Conservation (phyloP, 2,888 invertebrate species). For the Romanomermis culicivorax region DNA sequence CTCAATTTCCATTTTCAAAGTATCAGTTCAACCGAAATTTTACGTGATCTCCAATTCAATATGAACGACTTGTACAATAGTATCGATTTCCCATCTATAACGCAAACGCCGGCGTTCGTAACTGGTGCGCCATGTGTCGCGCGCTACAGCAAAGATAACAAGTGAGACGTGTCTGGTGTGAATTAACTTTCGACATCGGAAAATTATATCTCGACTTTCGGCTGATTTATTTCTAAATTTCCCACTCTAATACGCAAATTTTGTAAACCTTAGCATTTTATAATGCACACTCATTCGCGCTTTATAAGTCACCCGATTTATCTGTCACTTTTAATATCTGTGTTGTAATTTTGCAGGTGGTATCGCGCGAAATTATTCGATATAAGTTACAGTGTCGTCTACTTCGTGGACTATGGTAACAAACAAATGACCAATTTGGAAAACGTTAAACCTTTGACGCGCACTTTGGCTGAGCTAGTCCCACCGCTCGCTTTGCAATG, state of each 20-base stretch:
- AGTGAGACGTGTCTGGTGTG: too few relatives aligned
- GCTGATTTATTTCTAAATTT: too few relatives aligned
- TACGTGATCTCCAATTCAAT: neutral
- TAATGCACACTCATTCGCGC: too few relatives aligned
- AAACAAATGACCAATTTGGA: neutral
- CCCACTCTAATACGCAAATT: too few relatives aligned
- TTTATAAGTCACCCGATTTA: too few relatives aligned
- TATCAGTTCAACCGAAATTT: neutral
- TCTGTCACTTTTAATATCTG: too few relatives aligned
- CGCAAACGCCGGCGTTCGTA: neutral
- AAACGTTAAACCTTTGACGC: neutral
- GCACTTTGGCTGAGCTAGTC: neutral
- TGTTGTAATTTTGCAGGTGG: neutral
- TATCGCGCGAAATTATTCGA: neutral
- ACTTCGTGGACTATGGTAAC: slow-evolving; percentile 4
- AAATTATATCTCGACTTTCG: too few relatives aligned
- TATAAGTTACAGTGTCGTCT: neutral
- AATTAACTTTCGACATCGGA: too few relatives aligned
- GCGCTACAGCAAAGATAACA: neutral
- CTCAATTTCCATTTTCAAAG: slow-evolving; percentile 1
- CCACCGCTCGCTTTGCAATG: neutral
- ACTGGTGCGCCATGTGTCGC: slow-evolving; percentile 1
- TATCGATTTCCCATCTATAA: neutral
- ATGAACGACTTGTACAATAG: neutral
- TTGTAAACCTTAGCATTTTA: too few relatives aligned